Base-by-base conservation (phyloP, 2,113 vertebrate species). In the Tragelaphus imberbis region DNA sequence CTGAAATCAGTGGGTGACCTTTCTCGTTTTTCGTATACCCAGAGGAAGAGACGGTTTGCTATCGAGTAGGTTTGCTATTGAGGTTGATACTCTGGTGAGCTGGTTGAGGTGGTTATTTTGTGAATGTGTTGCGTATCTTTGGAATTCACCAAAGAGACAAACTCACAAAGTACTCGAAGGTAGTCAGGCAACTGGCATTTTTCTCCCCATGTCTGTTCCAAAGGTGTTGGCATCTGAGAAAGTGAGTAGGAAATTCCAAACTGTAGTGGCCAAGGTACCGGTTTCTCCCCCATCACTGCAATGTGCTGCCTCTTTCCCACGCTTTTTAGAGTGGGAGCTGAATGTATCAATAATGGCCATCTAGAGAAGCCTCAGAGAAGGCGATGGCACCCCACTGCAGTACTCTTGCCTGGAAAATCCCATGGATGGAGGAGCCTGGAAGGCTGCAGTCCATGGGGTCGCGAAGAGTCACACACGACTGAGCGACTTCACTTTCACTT, bases 1-100 rank as follows among this genome's bases (percentile, higher is more conserved):
- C 97, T 98, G 97, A 98, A 98, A 98, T 98, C 96, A 98, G n/a
- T 98, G 84, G 95, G 87, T 92, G 97, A 98, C 98, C 98, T 98
- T 98, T 98, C 94, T 98, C 17, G 6, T 94, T 98, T 97, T 97
- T 97, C 89, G 49, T 95, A 94, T 1, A 94, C 85, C 77, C 47
- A 0, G 90, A 98, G 84, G 84, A 96, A 95, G 93, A 98, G 94
- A 94, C 44, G 33, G 63, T 84, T 95, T 94, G 95, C 92, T 97
- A 17, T 96, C 92, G 87, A 97, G 95, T 94, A 96, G 93, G 77
- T 98, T 88, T 96, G 80, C 82, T 80, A 28, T 79, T 9, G 44
- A 88, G 40, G 82, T 90, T 80, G 87, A 63, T 75, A 75, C 55
- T 75, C 87, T n/a, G 88, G 80, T 75, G 95, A 93, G 93, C 17